phyloP scores from a whole-genome alignment of 2,113 vertebrate species.

The Osmerus eperlanus region DNA sequence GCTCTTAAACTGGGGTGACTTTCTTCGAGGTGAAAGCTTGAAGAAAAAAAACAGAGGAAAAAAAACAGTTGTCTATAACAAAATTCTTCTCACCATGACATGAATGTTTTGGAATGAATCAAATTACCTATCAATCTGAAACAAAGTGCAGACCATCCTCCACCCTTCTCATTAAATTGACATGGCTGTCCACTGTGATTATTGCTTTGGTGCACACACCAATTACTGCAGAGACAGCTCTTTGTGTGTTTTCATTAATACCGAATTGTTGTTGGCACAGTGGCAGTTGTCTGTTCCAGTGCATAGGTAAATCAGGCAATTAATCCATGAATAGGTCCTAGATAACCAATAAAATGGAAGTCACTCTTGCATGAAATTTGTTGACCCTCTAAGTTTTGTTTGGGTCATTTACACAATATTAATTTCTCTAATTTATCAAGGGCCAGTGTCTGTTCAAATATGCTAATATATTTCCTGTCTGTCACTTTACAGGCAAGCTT shows the following conservation, averaged over 20 bases:
- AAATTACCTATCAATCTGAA: constrained; percentile 35
- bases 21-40: constrained; percentile 32
- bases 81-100: constrained; percentile 32
- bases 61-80: not conserved
- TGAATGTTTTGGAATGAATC: constrained; percentile 46
- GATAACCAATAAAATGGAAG: constrained; percentile 20
- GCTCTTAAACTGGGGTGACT: constrained; percentile 35
- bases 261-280: constrained; percentile 28
- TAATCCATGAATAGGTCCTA: constrained; percentile 17
- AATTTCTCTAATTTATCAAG: not conserved
- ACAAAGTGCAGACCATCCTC: constrained; percentile 38
- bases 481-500: constrained; percentile 1
- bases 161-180: constrained; percentile 36
- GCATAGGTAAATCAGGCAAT: constrained; percentile 28
- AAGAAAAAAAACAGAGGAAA: constrained; percentile 13
- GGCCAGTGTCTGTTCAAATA: not conserved
- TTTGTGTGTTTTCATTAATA: constrained; percentile 34
- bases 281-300: constrained; percentile 16
- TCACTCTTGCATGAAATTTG: constrained; percentile 17
- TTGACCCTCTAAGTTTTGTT: constrained; percentile 1
- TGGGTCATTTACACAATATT: not conserved
- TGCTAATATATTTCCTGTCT: constrained; percentile 5
- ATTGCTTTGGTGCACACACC: constrained; percentile 30
- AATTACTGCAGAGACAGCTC: constrained; percentile 36
- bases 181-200: constrained; percentile 38